Percentiles rank a stretch among this genome's conserved stretches.
These are phyloP conservation scores for Actinemys pallida DNA, from an alignment of 2,113 vertebrate species.

Conservation along the genomic window DNA sequence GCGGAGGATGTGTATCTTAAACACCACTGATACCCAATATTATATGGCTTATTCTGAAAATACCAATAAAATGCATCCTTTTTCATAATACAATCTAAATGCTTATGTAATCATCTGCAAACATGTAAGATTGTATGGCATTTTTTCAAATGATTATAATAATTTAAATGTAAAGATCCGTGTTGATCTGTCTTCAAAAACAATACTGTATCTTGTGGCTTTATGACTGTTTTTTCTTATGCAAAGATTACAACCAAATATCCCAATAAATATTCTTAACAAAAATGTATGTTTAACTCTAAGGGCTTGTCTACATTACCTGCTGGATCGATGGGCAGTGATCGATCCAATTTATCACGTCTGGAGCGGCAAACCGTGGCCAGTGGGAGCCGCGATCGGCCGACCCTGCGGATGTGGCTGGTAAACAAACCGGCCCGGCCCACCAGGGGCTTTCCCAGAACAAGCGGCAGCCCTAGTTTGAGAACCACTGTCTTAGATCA, in stretches of 20 bases:
- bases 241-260: not conserved
- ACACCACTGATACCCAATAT: rapidly evolving
- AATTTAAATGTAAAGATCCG: not conserved
- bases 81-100: not conserved
- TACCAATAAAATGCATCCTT: not conserved
- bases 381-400: no score
- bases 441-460: no score
- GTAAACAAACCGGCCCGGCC: no score
- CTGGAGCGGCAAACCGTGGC: no score
- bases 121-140: not conserved
- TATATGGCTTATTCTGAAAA: not conserved
- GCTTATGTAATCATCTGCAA: not conserved
- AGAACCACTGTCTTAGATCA: not conserved
- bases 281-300: not conserved
- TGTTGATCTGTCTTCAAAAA: not conserved
- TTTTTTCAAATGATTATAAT: not conserved
- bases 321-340: no score
- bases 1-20: not conserved
- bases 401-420: no score
- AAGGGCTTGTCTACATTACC: no score
- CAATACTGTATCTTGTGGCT: rapidly evolving
- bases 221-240: not conserved
- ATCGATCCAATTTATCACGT: no score
- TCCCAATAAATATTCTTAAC: not conserved
- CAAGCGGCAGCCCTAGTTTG: no score